Base-by-base conservation (phyloP, 2,888 invertebrate genomes). In the Ornithoptera priamus region DNA sequence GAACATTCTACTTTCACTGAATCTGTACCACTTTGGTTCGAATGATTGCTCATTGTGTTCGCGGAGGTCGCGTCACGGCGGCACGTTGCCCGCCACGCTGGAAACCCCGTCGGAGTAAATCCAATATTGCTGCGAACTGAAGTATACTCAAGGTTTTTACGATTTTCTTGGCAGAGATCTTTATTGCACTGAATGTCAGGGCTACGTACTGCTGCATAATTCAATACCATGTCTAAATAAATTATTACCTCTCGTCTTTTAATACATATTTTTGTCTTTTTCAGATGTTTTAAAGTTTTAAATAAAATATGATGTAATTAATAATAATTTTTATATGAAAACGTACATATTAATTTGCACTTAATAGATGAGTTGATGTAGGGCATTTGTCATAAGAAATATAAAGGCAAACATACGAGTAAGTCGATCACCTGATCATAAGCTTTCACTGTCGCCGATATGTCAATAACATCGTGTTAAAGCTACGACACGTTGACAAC, bases 161-260 rank as follows among this genome's bases (percentile, higher is more conserved):
- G 67, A 67, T 70, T 67, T 67, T 70, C 70, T 70, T 70, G 70
- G 67, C 70, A 70, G 67, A 70, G 70, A 70, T 70, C 67, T 67
- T 67, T 50, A 56, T 17, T 70, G 63, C 66, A 67, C 53, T 64
- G 66, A 70, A 67, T 64, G 70, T 70, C 70, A 70, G 42, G 67
- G 69, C 30, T 62, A 61, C 42, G 59, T 15, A 22, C 20, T 46
- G 59, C 66, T 36, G 50, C 62, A 62, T 62, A 42, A 67, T 56
- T 70, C 67, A 60, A 62, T 59, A n/a, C 17, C 62, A 20, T 53
- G 58, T 62, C 58, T 22, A 24, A 58, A 69, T 66, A 66, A 62
- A 62, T 66, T 59, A 36, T 58, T 50, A 53, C 60, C 20, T 42
- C 53, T 7, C 53, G 46, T 46, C 46, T 15, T 46, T 46, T 46